Evolutionary conservation across 2,888 invertebrate genomes (phyloP).

Genomic region (Drosophila pseudotakahashii): DNA sequence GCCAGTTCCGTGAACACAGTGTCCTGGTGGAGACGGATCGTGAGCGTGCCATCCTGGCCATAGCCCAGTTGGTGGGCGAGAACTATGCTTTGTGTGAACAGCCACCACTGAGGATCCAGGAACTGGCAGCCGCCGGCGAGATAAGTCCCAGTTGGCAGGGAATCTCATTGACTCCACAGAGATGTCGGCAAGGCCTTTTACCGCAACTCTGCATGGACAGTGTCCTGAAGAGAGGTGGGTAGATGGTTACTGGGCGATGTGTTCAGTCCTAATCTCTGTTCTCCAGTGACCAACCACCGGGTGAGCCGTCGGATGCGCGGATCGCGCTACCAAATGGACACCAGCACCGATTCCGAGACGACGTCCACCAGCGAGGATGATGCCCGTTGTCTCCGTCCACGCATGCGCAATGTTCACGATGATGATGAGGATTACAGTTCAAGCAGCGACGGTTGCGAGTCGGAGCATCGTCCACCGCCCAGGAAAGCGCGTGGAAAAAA

Average conservation of each 20-base stretch:
- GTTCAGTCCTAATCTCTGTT: background rate
- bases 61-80: slow-evolving; percentile 82
- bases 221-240: slow-evolving; percentile 41
- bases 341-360: slow-evolving; percentile 82
- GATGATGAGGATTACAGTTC: slow-evolving; percentile 67
- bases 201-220: slow-evolving; percentile 80
- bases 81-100: slow-evolving; percentile 80
- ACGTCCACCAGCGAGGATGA: slow-evolving; percentile 77
- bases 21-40: slow-evolving; percentile 87
- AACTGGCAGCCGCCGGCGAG: slow-evolving; percentile 64
- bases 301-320: slow-evolving; percentile 62
- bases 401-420: slow-evolving; percentile 49
- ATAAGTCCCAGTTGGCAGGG: slow-evolving; percentile 80
- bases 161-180: slow-evolving; percentile 82
- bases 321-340: slow-evolving; percentile 71
- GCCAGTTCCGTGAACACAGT: slow-evolving; percentile 90
- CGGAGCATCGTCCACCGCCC: slow-evolving; percentile 77
- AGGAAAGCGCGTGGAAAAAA: slow-evolving; percentile 64
- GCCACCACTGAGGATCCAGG: slow-evolving; percentile 73
- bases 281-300: slow-evolving; percentile 69
- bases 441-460: slow-evolving; percentile 84
- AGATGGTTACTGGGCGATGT: too few species aligned
- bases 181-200: slow-evolving; percentile 82
- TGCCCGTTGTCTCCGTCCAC: slow-evolving; percentile 48
- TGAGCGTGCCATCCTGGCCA: slow-evolving; percentile 87